Evolutionary conservation across 2,113 vertebrate genomes (phyloP).

Genomic region (Halcyon senegalensis): DNA sequence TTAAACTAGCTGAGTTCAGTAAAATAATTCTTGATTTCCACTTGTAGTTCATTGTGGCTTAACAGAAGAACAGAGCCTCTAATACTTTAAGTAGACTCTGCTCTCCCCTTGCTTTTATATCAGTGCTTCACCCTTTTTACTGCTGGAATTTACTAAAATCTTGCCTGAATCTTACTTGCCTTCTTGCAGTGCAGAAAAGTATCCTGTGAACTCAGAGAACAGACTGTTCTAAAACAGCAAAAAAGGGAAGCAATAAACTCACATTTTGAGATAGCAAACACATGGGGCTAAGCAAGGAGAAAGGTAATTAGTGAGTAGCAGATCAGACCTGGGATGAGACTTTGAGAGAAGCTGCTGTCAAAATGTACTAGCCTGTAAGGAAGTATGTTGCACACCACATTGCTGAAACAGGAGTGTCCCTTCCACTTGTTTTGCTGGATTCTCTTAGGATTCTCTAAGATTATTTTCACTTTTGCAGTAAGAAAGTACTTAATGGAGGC

Average conservation of each 20-base stretch:
- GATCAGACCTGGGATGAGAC: background rate
- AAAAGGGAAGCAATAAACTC: background rate
- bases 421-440: background rate
- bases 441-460: background rate
- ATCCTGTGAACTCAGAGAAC: background rate
- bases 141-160: background rate
- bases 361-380: background rate
- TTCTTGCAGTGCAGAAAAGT: background rate
- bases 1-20: background rate
- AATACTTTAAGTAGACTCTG: background rate
- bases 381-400: background rate
- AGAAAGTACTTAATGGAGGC: background rate
- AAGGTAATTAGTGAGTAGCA: background rate
- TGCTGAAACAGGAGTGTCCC: background rate
- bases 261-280: background rate
- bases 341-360: slow-evolving; percentile 13
- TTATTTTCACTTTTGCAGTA: background rate
- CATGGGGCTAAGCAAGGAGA: background rate
- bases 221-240: background rate
- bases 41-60: background rate
- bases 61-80: background rate
- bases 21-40: background rate
- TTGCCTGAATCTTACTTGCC: background rate
- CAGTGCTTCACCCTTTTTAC: background rate
- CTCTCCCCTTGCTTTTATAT: background rate